Evolutionary conservation across 2,113 vertebrate genomes (phyloP).

Genomic region (Ammodytes dubius): DNA sequence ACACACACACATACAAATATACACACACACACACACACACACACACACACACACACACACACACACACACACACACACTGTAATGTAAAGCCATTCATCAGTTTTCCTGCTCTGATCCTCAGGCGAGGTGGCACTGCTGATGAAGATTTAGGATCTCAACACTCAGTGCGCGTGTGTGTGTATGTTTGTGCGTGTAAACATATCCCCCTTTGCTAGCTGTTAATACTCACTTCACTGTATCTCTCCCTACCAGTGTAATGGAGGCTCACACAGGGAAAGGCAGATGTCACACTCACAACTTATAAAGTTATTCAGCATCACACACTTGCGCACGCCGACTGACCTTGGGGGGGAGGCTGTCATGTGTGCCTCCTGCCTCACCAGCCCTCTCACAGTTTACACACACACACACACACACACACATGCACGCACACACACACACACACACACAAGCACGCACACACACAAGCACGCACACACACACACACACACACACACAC

Average conservation of each 20-base stretch:
- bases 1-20: constrained; percentile 14
- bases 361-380: constrained; percentile 21
- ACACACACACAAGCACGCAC: too few relatives aligned
- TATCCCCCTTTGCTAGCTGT: constrained; percentile 11
- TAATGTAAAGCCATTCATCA: constrained; percentile 62
- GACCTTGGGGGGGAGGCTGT: constrained; percentile 61
- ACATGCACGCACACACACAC: too few relatives aligned
- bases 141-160: constrained; percentile 71
- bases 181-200: constrained; percentile 24
- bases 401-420: neutral
- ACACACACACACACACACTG: constrained; percentile 17
- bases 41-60: constrained; percentile 26
- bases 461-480: too few relatives aligned
- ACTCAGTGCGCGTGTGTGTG: constrained; percentile 9
- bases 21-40: constrained; percentile 13
- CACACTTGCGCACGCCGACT: neutral
- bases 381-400: neutral
- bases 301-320: constrained; percentile 56
- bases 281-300: constrained; percentile 62
- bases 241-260: constrained; percentile 16
- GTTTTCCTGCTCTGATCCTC: constrained; percentile 63
- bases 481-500: neutral
- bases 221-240: constrained; percentile 36
- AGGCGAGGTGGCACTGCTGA: constrained; percentile 61
- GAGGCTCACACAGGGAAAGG: constrained; percentile 32